Conservation (phyloP, 1,140 invertebrate species). For the Tachypleus tridentatus region DNA sequence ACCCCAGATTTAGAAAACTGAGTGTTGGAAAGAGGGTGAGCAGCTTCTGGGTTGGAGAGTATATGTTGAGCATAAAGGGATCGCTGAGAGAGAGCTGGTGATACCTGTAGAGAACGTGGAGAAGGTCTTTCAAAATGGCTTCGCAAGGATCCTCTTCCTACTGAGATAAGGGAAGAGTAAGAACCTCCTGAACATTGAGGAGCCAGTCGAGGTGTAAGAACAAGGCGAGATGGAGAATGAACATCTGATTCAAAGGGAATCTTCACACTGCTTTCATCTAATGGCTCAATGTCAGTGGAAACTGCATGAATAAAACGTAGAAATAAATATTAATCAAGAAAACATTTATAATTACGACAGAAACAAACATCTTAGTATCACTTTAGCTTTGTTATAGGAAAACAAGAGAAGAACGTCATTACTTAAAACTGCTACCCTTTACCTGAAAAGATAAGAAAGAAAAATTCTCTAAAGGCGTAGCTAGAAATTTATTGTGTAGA, state of each 20-base stretch:
- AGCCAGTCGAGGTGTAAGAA: conserved; percentile 15
- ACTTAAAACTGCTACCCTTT: no score
- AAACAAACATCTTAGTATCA: no score
- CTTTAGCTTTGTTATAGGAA: no score
- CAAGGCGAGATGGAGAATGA: conserved; percentile 12
- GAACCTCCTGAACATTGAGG: conserved; percentile 19
- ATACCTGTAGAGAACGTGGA: conserved; percentile 17
- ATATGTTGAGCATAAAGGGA: conserved; percentile 24
- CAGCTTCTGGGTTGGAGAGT: conserved; percentile 17
- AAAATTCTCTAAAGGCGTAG: no score
- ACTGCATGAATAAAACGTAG: no score
- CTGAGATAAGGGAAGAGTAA: conserved; percentile 17
- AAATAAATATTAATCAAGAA: no score
- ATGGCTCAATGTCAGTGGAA: no score
- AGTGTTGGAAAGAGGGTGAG: conserved; percentile 8
- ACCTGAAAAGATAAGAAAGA: no score
- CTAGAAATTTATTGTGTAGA: no score
- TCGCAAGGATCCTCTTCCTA: conserved; percentile 12
- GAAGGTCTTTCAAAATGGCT: conserved; percentile 17
- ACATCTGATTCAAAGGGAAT: conserved; percentile 1
- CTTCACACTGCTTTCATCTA: no score
- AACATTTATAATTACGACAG: no score
- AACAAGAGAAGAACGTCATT: no score
- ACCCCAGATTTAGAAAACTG: conserved; percentile 11
- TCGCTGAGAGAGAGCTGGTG: conserved; percentile 20